Conservation (phyloP, 2,888 invertebrate species). For the Linhomoeus sp. region DNA sequence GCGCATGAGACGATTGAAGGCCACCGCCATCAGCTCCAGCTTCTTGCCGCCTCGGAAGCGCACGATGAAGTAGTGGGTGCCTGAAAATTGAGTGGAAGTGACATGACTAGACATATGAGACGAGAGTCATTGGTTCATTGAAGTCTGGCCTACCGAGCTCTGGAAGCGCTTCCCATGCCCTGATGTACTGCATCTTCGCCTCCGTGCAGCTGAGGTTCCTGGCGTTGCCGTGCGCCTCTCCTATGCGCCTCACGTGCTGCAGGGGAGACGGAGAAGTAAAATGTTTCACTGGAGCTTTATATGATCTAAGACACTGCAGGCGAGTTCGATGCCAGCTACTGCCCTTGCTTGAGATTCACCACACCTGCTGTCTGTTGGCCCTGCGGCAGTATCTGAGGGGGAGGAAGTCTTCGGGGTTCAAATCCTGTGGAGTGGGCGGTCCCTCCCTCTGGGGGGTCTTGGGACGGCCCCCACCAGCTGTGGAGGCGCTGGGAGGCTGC, state of each 20-base stretch:
- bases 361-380: too few species aligned
- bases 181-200: constrained; percentile 87
- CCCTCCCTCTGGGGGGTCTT: too few species aligned
- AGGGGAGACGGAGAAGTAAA: too few species aligned
- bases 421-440: too few species aligned
- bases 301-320: too few species aligned
- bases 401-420: neutral
- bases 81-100: constrained; percentile 27
- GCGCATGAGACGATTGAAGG: constrained; percentile 81
- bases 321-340: too few species aligned
- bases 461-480: neutral
- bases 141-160: too few species aligned
- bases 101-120: too few species aligned
- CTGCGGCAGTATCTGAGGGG: neutral
- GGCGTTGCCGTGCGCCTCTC: constrained; percentile 90
- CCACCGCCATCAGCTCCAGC: constrained; percentile 45
- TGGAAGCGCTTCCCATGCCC: constrained; percentile 63
- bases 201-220: constrained; percentile 66
- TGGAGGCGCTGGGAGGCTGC: constrained; percentile 4
- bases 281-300: too few species aligned
- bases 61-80: constrained; percentile 78
- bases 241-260: constrained; percentile 41
- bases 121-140: too few species aligned
- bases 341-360: too few species aligned
- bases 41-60: constrained; percentile 40